Percentiles rank a stretch among this genome's conserved stretches.
These are phyloP conservation scores for Lemur catta DNA, from an alignment of 2,797 vertebrate genomes.

Conservation along the genomic window DNA sequence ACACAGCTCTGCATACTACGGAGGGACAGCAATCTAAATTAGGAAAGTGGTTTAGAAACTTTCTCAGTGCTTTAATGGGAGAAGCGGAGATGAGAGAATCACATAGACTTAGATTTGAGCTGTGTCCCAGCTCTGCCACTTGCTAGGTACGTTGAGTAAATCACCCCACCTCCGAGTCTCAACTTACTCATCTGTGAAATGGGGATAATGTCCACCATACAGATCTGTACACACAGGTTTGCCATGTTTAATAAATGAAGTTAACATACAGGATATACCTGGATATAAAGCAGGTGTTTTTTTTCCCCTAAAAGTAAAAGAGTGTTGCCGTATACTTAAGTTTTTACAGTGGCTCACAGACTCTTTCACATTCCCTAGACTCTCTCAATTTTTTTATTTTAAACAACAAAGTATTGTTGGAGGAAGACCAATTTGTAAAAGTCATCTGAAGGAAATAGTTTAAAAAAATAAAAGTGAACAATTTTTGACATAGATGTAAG, in stretches of 20 bases:
- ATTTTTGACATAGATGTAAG: constrained; percentile 1
- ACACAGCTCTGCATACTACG: neutral
- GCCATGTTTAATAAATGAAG: neutral
- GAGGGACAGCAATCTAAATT: neutral
- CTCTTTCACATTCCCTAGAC: neutral
- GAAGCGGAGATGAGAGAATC: neutral
- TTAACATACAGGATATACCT: neutral
- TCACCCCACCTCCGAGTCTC: neutral
- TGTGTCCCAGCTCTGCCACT: neutral
- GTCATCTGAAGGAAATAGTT: neutral
- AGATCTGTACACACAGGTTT: neutral
- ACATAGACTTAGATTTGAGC: neutral
- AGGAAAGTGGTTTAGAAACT: neutral
- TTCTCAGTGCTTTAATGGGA: neutral
- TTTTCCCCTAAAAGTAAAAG: neutral
- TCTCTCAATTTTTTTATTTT: constrained; percentile 11
- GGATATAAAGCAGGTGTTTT: neutral
- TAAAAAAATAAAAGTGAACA: neutral
- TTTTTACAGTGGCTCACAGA: neutral
- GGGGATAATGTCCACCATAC: neutral
- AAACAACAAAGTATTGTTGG: neutral
- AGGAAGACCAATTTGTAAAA: neutral
- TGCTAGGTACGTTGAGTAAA: neutral
- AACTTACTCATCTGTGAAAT: neutral
- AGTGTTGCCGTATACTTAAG: neutral